Conservation (phyloP, 2,888 invertebrate genomes). For the Meiosimyza decipiens region DNA sequence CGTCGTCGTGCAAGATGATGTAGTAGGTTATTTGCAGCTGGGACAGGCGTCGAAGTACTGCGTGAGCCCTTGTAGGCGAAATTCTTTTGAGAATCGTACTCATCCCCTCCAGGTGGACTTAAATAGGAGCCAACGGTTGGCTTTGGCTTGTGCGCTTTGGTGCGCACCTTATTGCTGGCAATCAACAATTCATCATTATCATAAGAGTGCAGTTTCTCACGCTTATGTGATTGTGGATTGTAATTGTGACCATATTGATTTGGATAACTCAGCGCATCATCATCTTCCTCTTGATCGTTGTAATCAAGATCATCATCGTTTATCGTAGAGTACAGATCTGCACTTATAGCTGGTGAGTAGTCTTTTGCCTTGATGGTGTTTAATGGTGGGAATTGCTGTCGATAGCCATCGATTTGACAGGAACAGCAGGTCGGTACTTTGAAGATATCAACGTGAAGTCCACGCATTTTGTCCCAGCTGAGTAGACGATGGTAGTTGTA, state of each 20-base stretch:
- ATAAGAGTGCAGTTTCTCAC: conserved; percentile 34
- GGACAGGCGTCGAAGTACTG: conserved; percentile 2
- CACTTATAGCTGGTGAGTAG: conserved; percentile 38
- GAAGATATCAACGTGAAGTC: conserved; percentile 85
- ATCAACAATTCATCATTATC: conserved; percentile 55
- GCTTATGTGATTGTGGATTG: conserved; percentile 44
- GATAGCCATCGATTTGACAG: conserved; percentile 82
- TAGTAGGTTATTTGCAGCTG: background rate
- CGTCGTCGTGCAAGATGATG: conserved; percentile 38
- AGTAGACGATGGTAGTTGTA: conserved; percentile 85
- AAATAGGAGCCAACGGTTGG: conserved; percentile 52
- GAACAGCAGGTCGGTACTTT: conserved; percentile 87
- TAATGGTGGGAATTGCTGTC: conserved; percentile 74
- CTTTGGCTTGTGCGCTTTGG: conserved; percentile 51
- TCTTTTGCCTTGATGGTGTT: conserved; percentile 33
- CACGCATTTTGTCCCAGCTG: conserved; percentile 83
- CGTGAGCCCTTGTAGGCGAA: conserved; percentile 43
- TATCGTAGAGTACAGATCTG: conserved; percentile 53
- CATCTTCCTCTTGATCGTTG: conserved; percentile 57
- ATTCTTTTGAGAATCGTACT: conserved; percentile 45
- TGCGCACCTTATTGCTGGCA: conserved; percentile 55
- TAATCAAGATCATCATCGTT: conserved; percentile 60
- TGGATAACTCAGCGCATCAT: conserved; percentile 45
- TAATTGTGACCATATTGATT: conserved; percentile 22
- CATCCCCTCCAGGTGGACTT: conserved; percentile 59